Conservation (phyloP, 2,113 vertebrate genomes). For the Paradoxurus hermaphroditus region DNA sequence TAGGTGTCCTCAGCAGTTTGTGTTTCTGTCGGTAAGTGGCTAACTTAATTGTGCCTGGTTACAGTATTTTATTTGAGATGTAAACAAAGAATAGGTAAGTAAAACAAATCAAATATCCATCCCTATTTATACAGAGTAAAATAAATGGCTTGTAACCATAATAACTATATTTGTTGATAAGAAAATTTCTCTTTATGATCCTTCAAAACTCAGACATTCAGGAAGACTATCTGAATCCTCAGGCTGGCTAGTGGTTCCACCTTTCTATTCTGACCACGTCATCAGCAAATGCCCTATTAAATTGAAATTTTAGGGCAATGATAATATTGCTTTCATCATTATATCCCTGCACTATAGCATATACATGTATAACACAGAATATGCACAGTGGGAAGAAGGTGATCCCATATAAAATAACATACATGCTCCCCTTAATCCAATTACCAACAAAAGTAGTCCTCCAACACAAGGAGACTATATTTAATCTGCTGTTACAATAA, state of each 20-base stretch:
- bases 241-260: not conserved
- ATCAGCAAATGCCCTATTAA: not conserved
- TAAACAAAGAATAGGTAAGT: not conserved
- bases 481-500: slow-evolving; percentile 11
- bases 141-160: not conserved
- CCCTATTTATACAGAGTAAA: not conserved
- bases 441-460: not conserved
- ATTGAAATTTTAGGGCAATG: not conserved
- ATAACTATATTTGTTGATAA: not conserved
- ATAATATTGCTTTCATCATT: not conserved
- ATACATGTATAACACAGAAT: not conserved
- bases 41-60: not conserved
- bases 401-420: not conserved
- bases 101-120: not conserved
- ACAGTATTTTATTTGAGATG: not conserved
- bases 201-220: not conserved
- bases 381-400: not conserved
- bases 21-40: not conserved
- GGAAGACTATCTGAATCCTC: not conserved
- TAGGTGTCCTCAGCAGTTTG: not conserved
- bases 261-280: not conserved
- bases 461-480: not conserved
- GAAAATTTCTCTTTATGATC: not conserved
- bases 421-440: not conserved
- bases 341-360: not conserved